Percentiles rank a stretch among this genome's conserved stretches.
Conservation (phyloP, 2,113 vertebrate genomes). For the Anser brachyrhynchus region DNA sequence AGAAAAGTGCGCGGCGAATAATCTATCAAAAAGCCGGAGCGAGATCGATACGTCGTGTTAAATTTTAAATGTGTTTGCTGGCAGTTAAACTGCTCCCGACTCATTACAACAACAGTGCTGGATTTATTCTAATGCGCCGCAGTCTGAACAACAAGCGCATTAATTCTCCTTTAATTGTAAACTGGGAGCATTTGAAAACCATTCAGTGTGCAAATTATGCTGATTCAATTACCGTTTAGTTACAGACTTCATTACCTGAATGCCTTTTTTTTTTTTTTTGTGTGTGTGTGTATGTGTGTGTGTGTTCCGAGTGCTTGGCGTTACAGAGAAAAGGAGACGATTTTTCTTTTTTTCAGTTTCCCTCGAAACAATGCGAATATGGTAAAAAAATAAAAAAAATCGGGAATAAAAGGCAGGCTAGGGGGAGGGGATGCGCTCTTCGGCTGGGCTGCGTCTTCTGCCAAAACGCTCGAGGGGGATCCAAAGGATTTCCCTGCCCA, state of each 20-base stretch:
- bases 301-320: constrained; percentile 13
- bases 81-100: constrained; percentile 79
- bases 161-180: constrained; percentile 88
- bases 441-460: neutral
- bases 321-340: constrained; percentile 60
- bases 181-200: constrained; percentile 85
- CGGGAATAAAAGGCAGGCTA: neutral
- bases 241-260: constrained; percentile 88
- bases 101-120: constrained; percentile 80
- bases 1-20: constrained; percentile 61
- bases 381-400: neutral
- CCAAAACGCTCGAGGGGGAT: neutral
- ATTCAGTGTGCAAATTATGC: constrained; percentile 86
- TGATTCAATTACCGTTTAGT: constrained; percentile 88
- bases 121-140: constrained; percentile 81
- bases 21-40: constrained; percentile 71
- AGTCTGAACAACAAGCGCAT: constrained; percentile 80
- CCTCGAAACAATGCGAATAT: constrained; percentile 66
- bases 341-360: constrained; percentile 63
- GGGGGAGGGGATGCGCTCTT: neutral
- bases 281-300: neutral
- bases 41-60: constrained; percentile 79
- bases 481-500: constrained; percentile 18
- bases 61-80: constrained; percentile 80
- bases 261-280: constrained; percentile 27